Evolutionary conservation across 1,140 invertebrate species (phyloP).

Genomic region (Popillia japonica): DNA sequence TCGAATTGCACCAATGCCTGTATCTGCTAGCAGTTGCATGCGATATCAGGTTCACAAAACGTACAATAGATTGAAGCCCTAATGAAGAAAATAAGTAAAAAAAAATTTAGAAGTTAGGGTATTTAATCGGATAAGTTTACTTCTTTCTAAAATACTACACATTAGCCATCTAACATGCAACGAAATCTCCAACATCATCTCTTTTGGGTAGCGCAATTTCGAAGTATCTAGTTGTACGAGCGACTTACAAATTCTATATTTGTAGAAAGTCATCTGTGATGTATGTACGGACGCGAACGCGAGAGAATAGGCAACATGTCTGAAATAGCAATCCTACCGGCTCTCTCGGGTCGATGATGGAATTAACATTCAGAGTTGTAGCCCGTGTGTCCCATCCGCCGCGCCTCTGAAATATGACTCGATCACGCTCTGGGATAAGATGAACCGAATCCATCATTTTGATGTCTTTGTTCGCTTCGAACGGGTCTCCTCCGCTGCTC

Average conservation of each 20-base stretch:
- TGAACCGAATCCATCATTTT: constrained; percentile 62
- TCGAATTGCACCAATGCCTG: no score
- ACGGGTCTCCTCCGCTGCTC: constrained; percentile 44
- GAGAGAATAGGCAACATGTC: constrained; percentile 48
- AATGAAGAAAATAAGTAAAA: no score
- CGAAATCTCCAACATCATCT: no score
- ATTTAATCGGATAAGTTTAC: no score
- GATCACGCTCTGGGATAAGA: constrained; percentile 61
- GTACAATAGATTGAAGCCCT: no score
- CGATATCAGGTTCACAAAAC: no score
- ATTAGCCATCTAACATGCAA: no score
- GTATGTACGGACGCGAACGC: constrained; percentile 29
- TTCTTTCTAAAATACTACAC: no score
- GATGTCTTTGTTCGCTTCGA: constrained; percentile 61
- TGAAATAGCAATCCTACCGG: constrained; percentile 51
- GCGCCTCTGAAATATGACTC: constrained; percentile 60
- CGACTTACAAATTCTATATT: constrained; percentile 37
- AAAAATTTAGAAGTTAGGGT: no score
- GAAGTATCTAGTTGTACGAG: no score
- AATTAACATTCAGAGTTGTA: constrained; percentile 61
- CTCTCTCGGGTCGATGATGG: constrained; percentile 53
- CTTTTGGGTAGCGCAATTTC: no score
- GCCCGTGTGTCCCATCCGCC: constrained; percentile 51
- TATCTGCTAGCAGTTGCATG: no score
- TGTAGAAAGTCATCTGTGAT: constrained; percentile 39